Conservation (phyloP, 1,140 invertebrate species). For the Drosophila athabasca region DNA sequence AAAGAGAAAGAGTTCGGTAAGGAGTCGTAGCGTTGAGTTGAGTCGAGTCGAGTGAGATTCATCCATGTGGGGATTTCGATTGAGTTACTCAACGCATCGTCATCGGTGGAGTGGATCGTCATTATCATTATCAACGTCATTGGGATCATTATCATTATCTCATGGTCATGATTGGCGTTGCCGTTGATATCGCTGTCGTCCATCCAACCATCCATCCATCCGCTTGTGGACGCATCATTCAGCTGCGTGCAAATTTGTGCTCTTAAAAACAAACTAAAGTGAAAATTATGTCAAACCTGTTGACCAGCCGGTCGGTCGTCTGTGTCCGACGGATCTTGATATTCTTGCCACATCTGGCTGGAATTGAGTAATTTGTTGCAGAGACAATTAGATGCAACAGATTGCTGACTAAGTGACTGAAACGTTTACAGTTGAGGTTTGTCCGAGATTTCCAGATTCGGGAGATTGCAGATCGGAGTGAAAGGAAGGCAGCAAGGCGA, state of each 20-base stretch:
- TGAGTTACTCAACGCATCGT: conserved; percentile 67
- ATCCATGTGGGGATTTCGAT: conserved; percentile 49
- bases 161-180: conserved; percentile 1
- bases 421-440: conserved; percentile 60
- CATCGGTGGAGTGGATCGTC: conserved; percentile 22
- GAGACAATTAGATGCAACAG: conserved; percentile 80
- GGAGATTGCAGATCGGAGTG: no score
- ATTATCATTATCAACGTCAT: conserved; percentile 25
- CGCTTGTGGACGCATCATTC: conserved; percentile 9
- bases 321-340: conserved; percentile 35
- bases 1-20: neutral
- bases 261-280: conserved; percentile 79
- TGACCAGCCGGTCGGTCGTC: conserved; percentile 41
- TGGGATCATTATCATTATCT: conserved; percentile 52
- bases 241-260: conserved; percentile 75
- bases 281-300: conserved; percentile 81
- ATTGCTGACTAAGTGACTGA: conserved; percentile 80
- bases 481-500: conserved; percentile 32
- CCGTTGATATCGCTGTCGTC: neutral
- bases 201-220: no score
- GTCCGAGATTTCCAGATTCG: no score
- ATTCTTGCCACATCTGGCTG: conserved; percentile 35
- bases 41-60: no score
- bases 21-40: conserved; percentile 1
- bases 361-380: conserved; percentile 81